Evolutionary conservation across 2,113 vertebrate species (phyloP).

Genomic region (Corapipo altera): DNA sequence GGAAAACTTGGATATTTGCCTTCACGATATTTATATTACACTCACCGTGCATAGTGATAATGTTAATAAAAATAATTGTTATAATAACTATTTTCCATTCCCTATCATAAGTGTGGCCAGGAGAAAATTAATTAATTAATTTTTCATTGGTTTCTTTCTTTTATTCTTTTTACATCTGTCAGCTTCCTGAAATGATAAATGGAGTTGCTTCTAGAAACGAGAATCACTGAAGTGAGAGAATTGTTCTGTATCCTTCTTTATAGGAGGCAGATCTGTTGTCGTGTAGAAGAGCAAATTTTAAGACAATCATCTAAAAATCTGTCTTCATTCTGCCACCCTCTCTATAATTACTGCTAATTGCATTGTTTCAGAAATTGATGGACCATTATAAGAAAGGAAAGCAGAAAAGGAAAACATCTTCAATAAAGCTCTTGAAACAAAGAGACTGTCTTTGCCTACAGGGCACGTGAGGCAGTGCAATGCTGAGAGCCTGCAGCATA

Average conservation of each 20-base stretch:
- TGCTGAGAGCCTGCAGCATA: neutral
- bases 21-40: neutral
- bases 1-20: neutral
- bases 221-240: neutral
- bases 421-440: neutral
- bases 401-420: neutral
- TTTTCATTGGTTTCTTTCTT: neutral
- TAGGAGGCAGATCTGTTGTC: neutral
- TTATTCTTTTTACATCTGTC: neutral
- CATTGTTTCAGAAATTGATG: conserved; percentile 8
- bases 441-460: neutral
- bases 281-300: conserved; percentile 6
- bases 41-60: neutral
- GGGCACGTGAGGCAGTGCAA: neutral
- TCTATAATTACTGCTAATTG: conserved; percentile 37
- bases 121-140: neutral
- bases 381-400: neutral
- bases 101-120: neutral
- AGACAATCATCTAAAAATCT: neutral
- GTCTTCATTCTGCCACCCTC: neutral
- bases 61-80: neutral
- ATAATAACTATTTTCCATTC: neutral
- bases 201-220: neutral
- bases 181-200: neutral
- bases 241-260: neutral